phyloP scores from a whole-genome alignment of 1,140 invertebrate genomes.

The Magallana ariakensis region DNA sequence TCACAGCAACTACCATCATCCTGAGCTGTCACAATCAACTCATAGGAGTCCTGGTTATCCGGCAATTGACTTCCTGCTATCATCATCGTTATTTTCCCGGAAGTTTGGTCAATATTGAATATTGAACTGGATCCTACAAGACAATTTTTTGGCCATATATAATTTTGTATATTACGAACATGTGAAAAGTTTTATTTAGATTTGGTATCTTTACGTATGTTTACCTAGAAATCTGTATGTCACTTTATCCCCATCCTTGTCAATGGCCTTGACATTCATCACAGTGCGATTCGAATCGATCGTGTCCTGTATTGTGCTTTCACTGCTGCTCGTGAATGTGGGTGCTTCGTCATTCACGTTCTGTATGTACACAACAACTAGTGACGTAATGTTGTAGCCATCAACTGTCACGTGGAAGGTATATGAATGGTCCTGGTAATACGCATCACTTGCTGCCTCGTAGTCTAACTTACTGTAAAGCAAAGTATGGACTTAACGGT shows the following conservation, averaged over 20 bases:
- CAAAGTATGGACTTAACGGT: too few relatives aligned
- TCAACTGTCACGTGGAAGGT: constrained; percentile 12
- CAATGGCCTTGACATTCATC: constrained; percentile 41
- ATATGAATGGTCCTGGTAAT: constrained; percentile 30
- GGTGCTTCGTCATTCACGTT: constrained; percentile 31
- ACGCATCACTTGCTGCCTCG: constrained; percentile 4
- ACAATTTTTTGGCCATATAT: too few relatives aligned
- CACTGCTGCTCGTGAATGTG: not conserved
- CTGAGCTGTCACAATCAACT: not conserved
- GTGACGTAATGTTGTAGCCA: constrained; percentile 28
- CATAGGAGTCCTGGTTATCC: not conserved
- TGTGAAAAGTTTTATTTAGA: too few relatives aligned
- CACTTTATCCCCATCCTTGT: constrained; percentile 35
- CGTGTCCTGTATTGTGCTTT: constrained; percentile 28
- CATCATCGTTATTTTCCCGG: not conserved
- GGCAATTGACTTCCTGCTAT: not conserved
- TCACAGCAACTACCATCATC: constrained; percentile 24
- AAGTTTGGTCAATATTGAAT: not conserved
- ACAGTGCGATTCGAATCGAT: not conserved
- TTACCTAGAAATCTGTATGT: constrained; percentile 35
- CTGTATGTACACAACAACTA: constrained; percentile 37
- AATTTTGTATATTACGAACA: too few relatives aligned
- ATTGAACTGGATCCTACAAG: not conserved
- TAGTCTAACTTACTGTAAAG: constrained; percentile 19
- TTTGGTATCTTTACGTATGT: too few relatives aligned